A percentile compares a stretch with the other conserved stretches of the same genome.
Evolutionary conservation across 2,113 vertebrate genomes (phyloP).

Genomic region (Callospermophilus lateralis): DNA sequence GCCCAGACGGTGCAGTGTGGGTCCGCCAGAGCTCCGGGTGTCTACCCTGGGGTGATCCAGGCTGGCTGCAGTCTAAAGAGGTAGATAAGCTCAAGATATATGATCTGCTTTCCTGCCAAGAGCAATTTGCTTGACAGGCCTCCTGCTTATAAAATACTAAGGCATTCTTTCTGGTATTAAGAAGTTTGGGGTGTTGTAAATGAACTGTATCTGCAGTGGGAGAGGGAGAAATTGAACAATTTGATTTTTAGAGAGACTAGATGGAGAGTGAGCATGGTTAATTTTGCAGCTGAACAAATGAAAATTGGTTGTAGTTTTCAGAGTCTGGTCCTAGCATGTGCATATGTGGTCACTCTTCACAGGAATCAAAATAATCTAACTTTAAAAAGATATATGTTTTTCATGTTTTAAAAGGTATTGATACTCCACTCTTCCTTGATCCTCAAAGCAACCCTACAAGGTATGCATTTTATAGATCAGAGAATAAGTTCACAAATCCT

Average conservation of each 20-base stretch:
- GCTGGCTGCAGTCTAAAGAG: slow-evolving; percentile 12
- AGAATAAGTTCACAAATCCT: not conserved
- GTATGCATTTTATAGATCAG: not conserved
- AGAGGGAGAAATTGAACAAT: not conserved
- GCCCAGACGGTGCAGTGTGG: not conserved
- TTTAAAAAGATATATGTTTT: not conserved
- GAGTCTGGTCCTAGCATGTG: not conserved
- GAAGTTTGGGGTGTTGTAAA: slow-evolving; percentile 48
- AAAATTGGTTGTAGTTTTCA: slow-evolving; percentile 13
- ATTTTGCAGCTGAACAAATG: slow-evolving; percentile 34
- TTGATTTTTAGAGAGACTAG: not conserved
- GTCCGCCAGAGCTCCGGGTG: not conserved
- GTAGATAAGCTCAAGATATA: slow-evolving; percentile 74
- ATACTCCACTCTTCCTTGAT: not conserved
- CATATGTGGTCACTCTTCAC: not conserved
- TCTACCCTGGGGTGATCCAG: not conserved
- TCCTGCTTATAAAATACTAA: slow-evolving; percentile 51
- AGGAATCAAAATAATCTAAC: not conserved
- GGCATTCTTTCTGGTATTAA: slow-evolving; percentile 58
- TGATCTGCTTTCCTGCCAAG: slow-evolving; percentile 69
- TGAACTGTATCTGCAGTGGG: not conserved
- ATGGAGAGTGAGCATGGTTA: not conserved
- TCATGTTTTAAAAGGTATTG: not conserved
- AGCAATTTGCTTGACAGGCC: slow-evolving; percentile 66
- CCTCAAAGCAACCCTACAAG: not conserved